These are phyloP conservation scores for Romanomermis culicivorax DNA, from an alignment of 2,888 invertebrate species.

Conservation along the genomic window DNA sequence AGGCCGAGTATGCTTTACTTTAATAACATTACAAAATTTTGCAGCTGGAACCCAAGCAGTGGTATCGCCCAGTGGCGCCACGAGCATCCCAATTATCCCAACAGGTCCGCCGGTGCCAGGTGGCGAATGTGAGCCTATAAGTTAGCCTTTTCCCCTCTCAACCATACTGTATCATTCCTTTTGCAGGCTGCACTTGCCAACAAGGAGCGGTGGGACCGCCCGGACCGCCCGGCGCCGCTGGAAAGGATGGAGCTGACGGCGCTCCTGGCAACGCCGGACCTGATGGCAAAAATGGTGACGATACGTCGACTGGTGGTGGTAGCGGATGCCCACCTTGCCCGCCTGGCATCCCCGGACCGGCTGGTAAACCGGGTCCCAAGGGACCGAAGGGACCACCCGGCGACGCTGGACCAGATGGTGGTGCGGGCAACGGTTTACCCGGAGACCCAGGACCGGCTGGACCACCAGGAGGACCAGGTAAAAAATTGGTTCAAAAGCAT, in stretches of 20 bases:
- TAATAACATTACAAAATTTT: no score
- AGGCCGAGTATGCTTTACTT: no score
- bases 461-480: not conserved
- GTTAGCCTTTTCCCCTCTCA: not conserved
- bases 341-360: not conserved
- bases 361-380: not conserved
- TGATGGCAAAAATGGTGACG: not conserved
- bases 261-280: not conserved
- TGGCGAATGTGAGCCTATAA: constrained; percentile 1
- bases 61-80: not conserved
- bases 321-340: not conserved
- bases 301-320: not conserved
- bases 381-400: not conserved
- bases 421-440: not conserved
- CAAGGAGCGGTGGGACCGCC: constrained; percentile 8
- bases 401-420: not conserved
- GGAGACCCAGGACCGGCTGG: constrained; percentile 3
- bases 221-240: constrained; percentile 4
- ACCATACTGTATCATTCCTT: not conserved
- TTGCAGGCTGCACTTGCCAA: constrained; percentile 11
- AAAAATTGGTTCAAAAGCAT: no score
- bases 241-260: constrained; percentile 4
- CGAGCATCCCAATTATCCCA: not conserved
- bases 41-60: not conserved
- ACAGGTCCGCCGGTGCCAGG: not conserved